phyloP scores from a whole-genome alignment of 1,140 invertebrate species.

The Drosophila saltans region DNA sequence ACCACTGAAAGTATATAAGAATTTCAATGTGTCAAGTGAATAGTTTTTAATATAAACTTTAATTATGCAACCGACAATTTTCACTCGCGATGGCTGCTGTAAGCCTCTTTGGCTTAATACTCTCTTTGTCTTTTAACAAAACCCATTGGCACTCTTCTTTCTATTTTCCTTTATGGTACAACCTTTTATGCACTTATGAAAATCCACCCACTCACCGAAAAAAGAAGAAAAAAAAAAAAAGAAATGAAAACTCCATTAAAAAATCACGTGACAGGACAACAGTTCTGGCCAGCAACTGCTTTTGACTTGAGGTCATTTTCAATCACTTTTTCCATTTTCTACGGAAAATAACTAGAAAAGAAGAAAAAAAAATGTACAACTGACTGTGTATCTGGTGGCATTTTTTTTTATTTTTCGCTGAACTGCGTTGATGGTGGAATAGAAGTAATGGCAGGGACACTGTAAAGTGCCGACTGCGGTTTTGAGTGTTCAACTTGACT shows the following conservation, averaged over 20 bases:
- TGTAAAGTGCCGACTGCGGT: constrained; percentile 56
- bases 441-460: constrained; percentile 10
- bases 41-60: too few species aligned
- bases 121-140: not conserved
- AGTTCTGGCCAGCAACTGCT: constrained; percentile 58
- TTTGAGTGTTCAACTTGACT: constrained; percentile 61
- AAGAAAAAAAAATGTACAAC: constrained; percentile 34
- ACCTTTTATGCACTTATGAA: constrained; percentile 28
- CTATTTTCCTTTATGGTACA: not conserved
- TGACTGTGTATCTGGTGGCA: constrained; percentile 30
- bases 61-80: too few species aligned
- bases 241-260: constrained; percentile 67
- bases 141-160: constrained; percentile 1
- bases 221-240: constrained; percentile 34
- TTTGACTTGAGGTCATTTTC: constrained; percentile 80
- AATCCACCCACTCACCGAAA: constrained; percentile 28
- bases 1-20: too few species aligned
- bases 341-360: constrained; percentile 61
- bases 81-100: not conserved
- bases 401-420: constrained; percentile 62
- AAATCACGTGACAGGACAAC: constrained; percentile 53
- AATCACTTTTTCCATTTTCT: constrained; percentile 78
- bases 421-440: constrained; percentile 29
- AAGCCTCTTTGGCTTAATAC: not conserved
- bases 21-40: too few species aligned